These are phyloP conservation scores for Eristalis tenax DNA, from an alignment of 2,888 invertebrate species.

Conservation along the genomic window DNA sequence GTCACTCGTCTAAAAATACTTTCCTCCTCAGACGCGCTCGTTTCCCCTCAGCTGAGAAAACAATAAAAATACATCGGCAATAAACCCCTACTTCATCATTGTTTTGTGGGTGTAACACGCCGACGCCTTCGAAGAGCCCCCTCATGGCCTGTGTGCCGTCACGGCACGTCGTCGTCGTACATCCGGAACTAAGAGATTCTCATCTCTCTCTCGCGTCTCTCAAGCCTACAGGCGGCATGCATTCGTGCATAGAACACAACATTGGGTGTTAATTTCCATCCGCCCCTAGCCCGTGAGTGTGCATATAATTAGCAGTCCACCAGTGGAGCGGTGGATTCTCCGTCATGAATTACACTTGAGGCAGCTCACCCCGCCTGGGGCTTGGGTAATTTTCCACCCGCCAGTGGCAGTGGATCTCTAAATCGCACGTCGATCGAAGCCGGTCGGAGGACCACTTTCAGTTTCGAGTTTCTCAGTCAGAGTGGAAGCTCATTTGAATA, in stretches of 20 bases:
- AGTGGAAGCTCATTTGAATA: not conserved
- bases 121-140: constrained; percentile 47
- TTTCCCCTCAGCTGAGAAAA: constrained; percentile 9
- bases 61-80: constrained; percentile 23
- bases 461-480: constrained; percentile 20
- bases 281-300: constrained; percentile 29
- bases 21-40: not conserved
- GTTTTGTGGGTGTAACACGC: constrained; percentile 37
- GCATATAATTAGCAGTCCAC: constrained; percentile 38
- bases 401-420: constrained; percentile 1
- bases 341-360: constrained; percentile 21
- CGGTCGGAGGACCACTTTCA: constrained; percentile 13
- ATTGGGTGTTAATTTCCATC: constrained; percentile 39
- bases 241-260: constrained; percentile 20
- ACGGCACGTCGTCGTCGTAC: not conserved
- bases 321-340: not conserved
- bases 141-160: constrained; percentile 9
- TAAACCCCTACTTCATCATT: constrained; percentile 34
- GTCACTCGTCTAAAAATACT: constrained; percentile 26
- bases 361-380: not conserved
- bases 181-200: constrained; percentile 34
- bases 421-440: not conserved
- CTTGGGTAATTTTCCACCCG: not conserved
- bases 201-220: not conserved
- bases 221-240: not conserved